Evolutionary conservation across 1,140 invertebrate species (phyloP).

Genomic region (Akabosia matsudoensis): DNA sequence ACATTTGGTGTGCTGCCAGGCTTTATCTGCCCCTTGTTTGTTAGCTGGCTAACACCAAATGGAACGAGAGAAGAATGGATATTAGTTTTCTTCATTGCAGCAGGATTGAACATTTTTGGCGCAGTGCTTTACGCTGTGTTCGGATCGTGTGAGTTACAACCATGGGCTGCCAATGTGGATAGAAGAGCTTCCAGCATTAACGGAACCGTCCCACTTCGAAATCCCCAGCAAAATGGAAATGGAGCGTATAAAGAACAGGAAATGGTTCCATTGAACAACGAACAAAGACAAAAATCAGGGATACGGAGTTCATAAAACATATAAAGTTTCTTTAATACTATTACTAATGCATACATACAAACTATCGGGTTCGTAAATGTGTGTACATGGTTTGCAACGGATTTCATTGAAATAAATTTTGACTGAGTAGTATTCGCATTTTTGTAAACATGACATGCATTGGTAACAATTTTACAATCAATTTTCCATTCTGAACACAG

Average conservation of each 20-base stretch:
- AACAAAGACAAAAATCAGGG: not conserved
- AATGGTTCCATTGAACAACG: not conserved
- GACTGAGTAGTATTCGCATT: too few relatives aligned
- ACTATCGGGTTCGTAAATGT: too few relatives aligned
- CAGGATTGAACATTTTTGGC: slow-evolving; percentile 49
- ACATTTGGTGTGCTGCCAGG: slow-evolving; percentile 51
- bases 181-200: not conserved
- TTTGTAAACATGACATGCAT: too few relatives aligned
- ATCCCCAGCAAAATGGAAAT: not conserved
- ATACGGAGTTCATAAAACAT: too few relatives aligned
- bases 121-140: slow-evolving; percentile 52
- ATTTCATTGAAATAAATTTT: too few relatives aligned
- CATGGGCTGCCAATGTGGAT: slow-evolving; percentile 48
- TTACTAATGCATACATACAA: too few relatives aligned
- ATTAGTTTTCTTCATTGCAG: slow-evolving; percentile 48
- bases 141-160: slow-evolving; percentile 52
- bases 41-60: slow-evolving; percentile 47
- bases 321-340: too few relatives aligned
- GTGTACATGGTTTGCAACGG: too few relatives aligned
- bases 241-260: slow-evolving; percentile 2
- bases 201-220: not conserved
- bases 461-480: too few relatives aligned
- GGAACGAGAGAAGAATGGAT: slow-evolving; percentile 49
- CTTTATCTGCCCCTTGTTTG: slow-evolving; percentile 46
- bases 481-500: too few relatives aligned